Evolutionary conservation across 2,888 invertebrate genomes (phyloP), one percentile per base, ranked within the genome.

Genomic region (Drosophila prostipennis): DNA sequence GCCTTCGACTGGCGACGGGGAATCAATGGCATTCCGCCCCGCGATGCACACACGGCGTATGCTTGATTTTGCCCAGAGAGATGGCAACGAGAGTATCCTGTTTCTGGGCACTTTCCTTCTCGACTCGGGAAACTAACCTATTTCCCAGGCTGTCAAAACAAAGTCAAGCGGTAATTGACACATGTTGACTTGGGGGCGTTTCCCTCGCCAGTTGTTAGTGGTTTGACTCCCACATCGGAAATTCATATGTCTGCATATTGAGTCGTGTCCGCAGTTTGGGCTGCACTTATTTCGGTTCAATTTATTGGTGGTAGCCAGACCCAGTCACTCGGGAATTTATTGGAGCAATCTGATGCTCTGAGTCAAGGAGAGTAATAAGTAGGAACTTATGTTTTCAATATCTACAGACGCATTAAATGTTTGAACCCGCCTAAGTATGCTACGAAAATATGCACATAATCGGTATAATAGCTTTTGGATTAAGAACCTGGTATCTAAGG

Each of bases 111-210:
- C 54, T 29, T 16, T 26, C 13, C 51, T 34, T 14, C 32, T 14
- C 42, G 58, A 40, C 32, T 36, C 14, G 16, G 42, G 11, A 49
- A 61, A 58, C 40, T 32, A 80, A 77, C 67, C 65, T 69, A 78
- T 85, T 82, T 71, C 79, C 78, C 80, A 74, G 61, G 72, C 61
- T 87, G 76, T 76, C 79, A 81, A 76, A 87, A 75, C 73, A 82
- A 77, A 79, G 77, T 75, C 80, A 82, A 79, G 70, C 69, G 60
- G 72, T 82, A 85, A 85, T 87, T 85, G 84, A 82, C 86, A 82
- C 77, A 78, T 80, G 83, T 78, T 82, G 77, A 78, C 77, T 76
- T 55, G 51, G 42, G 55, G 55, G 63, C 53, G 60, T 59, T 49
- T 56, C 51, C 16, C 48, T 42, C 40, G 43, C 45, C 57, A 7